Conservation (phyloP, 2,797 vertebrate genomes). For the Anguilla marmorata region DNA sequence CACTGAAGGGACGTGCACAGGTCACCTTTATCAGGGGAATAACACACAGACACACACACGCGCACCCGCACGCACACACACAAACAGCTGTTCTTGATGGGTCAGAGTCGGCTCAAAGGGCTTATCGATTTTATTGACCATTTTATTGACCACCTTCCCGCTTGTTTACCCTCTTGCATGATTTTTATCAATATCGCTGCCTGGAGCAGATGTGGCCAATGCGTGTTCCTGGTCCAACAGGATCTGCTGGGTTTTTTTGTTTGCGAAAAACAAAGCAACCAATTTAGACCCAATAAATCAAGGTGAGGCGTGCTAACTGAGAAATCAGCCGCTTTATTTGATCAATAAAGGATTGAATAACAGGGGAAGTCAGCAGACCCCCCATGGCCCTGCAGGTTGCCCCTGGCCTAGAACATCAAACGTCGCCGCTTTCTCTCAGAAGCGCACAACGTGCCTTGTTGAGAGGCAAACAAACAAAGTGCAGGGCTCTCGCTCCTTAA, state of each 20-base stretch:
- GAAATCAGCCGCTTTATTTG: background rate
- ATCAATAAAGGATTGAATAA: background rate
- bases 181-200: constrained; percentile 16
- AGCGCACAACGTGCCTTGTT: background rate
- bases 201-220: background rate
- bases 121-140: constrained; percentile 44
- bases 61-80: background rate
- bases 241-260: background rate
- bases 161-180: constrained; percentile 35
- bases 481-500: background rate
- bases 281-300: background rate
- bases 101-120: constrained; percentile 28
- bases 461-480: background rate
- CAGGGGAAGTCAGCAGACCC: too few species aligned
- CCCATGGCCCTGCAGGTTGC: too few species aligned
- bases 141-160: constrained; percentile 36
- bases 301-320: background rate
- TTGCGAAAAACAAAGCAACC: background rate
- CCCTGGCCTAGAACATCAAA: too few species aligned
- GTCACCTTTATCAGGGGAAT: constrained; percentile 42
- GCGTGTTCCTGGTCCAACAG: background rate
- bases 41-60: background rate
- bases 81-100: constrained; percentile 5
- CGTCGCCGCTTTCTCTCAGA: background rate
- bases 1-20: constrained; percentile 39